These are phyloP conservation scores for Tamias sibiricus DNA, from an alignment of 2,113 vertebrate genomes.

Conservation along the genomic window DNA sequence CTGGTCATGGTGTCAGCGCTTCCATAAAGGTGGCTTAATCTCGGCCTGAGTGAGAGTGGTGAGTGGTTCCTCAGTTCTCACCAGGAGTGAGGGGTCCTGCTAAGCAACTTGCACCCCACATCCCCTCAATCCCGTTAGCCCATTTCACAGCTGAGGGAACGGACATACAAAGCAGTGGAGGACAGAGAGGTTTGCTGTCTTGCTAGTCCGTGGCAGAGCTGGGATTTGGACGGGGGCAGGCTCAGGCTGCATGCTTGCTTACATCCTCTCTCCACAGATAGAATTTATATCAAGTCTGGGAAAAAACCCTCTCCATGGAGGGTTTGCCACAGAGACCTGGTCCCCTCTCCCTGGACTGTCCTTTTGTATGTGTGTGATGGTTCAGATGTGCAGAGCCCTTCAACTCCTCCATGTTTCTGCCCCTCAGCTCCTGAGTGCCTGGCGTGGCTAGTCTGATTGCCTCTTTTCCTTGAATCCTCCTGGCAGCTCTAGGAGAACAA, in stretches of 20 bases:
- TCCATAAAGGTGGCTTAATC: background rate
- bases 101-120: no score
- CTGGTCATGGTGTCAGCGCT: rapidly evolving
- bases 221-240: background rate
- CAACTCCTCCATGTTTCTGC: background rate
- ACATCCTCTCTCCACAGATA: background rate
- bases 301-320: background rate
- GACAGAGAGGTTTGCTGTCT: background rate
- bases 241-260: background rate
- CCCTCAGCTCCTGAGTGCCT: background rate
- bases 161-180: background rate
- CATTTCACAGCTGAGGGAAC: background rate
- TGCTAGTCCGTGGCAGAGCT: background rate
- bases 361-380: background rate
- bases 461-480: background rate
- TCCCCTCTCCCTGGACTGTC: background rate
- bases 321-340: background rate
- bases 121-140: no score
- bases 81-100: background rate
- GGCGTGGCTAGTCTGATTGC: no score
- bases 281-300: background rate
- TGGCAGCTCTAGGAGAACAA: background rate
- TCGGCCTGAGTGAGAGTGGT: background rate
- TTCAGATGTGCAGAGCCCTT: background rate
- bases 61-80: background rate